Evolutionary conservation across 1,140 invertebrate genomes (phyloP).

Genomic region (Dolichoris vasculosae): DNA sequence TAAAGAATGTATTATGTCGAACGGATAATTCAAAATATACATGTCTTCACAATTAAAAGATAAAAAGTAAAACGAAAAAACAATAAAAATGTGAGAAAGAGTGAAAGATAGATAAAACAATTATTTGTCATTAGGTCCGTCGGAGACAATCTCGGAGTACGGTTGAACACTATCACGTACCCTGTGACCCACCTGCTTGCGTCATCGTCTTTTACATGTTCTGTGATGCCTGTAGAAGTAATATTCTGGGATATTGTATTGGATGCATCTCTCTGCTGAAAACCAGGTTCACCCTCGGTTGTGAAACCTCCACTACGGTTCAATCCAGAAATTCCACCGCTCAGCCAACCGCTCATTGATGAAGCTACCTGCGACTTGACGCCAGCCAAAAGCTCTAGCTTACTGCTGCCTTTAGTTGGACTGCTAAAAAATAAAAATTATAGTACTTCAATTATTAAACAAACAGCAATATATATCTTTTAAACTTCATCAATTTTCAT

Average conservation of each 20-base stretch:
- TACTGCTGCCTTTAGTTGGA: slow-evolving; percentile 81
- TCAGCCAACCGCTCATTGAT: slow-evolving; percentile 86
- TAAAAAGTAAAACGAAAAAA: neutral
- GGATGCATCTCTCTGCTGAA: slow-evolving; percentile 69
- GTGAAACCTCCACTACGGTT: slow-evolving; percentile 72
- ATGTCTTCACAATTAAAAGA: too few relatives aligned
- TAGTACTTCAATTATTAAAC: too few relatives aligned
- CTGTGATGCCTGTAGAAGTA: slow-evolving; percentile 61
- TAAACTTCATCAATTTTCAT: too few relatives aligned
- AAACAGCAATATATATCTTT: too few relatives aligned
- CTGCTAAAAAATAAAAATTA: slow-evolving; percentile 66
- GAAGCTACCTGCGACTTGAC: slow-evolving; percentile 86
- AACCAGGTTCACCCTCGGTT: slow-evolving; percentile 68
- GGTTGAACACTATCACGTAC: slow-evolving; percentile 59
- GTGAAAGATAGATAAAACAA: neutral
- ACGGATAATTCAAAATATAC: neutral
- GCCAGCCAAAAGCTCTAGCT: slow-evolving; percentile 85
- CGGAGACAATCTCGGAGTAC: slow-evolving; percentile 35
- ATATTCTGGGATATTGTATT: slow-evolving; percentile 73
- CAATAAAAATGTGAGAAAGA: slow-evolving; percentile 13
- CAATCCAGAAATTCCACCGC: slow-evolving; percentile 80
- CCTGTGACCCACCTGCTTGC: slow-evolving; percentile 77
- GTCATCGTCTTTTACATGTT: slow-evolving; percentile 83
- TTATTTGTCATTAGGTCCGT: neutral
- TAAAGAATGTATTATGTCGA: too few relatives aligned